These are phyloP conservation scores for Lacanobia wlatinum DNA, from an alignment of 2,888 invertebrate genomes.

Conservation along the genomic window DNA sequence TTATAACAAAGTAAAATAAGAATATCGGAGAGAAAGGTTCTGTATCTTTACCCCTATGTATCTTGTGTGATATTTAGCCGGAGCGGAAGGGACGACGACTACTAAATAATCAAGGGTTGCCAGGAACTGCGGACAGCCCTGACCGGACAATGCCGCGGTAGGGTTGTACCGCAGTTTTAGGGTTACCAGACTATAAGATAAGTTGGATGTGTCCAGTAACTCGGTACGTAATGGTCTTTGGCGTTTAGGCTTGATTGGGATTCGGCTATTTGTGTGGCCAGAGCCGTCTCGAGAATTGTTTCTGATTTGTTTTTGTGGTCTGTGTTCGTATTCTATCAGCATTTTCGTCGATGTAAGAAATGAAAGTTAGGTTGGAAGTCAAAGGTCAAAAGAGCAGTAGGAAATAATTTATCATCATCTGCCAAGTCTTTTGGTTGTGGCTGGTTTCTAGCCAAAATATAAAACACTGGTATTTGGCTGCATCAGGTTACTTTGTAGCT, in stretches of 20 bases:
- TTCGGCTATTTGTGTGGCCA: conserved; percentile 39
- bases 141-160: conserved; percentile 42
- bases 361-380: background rate
- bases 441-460: too few relatives aligned
- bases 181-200: conserved; percentile 48
- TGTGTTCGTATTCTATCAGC: conserved; percentile 25
- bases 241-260: conserved; percentile 53
- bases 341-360: background rate
- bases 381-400: background rate
- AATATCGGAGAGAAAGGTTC: conserved; percentile 56
- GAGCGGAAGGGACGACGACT: conserved; percentile 57
- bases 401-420: too few relatives aligned
- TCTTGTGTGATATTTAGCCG: conserved; percentile 58
- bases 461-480: too few relatives aligned
- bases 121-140: conserved; percentile 46
- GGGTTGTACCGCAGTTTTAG: conserved; percentile 39
- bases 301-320: conserved; percentile 41
- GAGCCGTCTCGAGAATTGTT: conserved; percentile 31
- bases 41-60: conserved; percentile 41
- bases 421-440: too few relatives aligned
- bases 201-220: conserved; percentile 44
- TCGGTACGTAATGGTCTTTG: conserved; percentile 28
- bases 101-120: conserved; percentile 60
- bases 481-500: too few relatives aligned
- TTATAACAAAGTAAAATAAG: conserved; percentile 62